Evolutionary conservation across 2,113 vertebrate genomes (phyloP).

Genomic region (Recurvirostra avosetta): DNA sequence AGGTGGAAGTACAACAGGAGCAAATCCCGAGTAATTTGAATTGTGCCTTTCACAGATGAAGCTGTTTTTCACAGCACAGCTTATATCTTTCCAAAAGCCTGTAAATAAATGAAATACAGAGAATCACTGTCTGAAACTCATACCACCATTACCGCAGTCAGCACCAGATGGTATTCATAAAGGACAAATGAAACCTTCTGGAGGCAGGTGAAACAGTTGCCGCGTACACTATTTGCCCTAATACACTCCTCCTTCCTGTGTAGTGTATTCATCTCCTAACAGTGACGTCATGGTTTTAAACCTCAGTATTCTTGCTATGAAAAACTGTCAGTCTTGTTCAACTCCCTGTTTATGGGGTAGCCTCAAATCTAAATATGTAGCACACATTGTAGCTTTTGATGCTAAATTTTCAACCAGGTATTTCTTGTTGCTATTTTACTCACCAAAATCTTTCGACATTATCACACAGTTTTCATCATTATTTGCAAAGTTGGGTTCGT

Average conservation of each 20-base stretch:
- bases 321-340: neutral
- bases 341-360: neutral
- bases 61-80: constrained; percentile 79
- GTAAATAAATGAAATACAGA: neutral
- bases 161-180: neutral
- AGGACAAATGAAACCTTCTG: neutral
- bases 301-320: rapidly evolving
- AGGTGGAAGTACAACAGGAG: constrained; percentile 56
- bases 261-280: neutral
- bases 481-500: constrained; percentile 86
- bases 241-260: neutral
- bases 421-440: constrained; percentile 15
- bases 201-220: neutral
- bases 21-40: constrained; percentile 76
- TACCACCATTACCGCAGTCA: neutral
- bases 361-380: neutral
- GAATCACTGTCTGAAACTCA: neutral
- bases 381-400: neutral
- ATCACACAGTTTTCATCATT: constrained; percentile 80
- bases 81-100: constrained; percentile 93
- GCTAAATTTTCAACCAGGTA: neutral
- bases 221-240: neutral
- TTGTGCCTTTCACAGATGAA: constrained; percentile 89
- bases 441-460: constrained; percentile 79
- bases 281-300: neutral